These are phyloP conservation scores for Tricholauxania praeusta DNA, from an alignment of 2,888 invertebrate genomes.

Conservation along the genomic window DNA sequence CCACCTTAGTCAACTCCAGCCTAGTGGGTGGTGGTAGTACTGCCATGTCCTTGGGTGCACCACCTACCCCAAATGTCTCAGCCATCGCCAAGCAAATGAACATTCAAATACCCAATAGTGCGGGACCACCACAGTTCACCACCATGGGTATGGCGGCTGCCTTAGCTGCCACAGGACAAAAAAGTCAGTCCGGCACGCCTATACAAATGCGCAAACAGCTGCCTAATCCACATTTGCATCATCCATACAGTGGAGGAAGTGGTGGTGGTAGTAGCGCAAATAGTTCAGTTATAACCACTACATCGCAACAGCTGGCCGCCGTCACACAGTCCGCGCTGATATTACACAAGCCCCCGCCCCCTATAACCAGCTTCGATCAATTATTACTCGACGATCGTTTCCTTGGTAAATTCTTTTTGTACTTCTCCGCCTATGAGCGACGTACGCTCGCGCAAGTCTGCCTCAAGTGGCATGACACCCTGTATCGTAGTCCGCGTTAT, in stretches of 20 bases:
- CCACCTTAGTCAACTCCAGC: slow-evolving; percentile 62
- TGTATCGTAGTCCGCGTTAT: slow-evolving; percentile 88
- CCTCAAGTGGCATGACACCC: slow-evolving; percentile 86
- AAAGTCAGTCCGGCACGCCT: slow-evolving; percentile 62
- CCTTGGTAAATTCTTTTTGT: slow-evolving; percentile 85
- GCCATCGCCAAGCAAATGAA: slow-evolving; percentile 65
- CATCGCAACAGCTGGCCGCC: slow-evolving; percentile 63
- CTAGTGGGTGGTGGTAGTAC: slow-evolving; percentile 50
- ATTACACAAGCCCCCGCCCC: slow-evolving; percentile 69
- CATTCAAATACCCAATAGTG: slow-evolving; percentile 55
- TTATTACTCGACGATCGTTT: slow-evolving; percentile 88
- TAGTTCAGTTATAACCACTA: slow-evolving; percentile 36
- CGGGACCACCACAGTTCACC: slow-evolving; percentile 58
- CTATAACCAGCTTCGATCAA: slow-evolving; percentile 78
- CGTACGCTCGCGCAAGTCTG: slow-evolving; percentile 87
- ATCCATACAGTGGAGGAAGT: slow-evolving; percentile 55
- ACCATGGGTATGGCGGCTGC: slow-evolving; percentile 61
- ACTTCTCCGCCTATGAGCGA: slow-evolving; percentile 83
- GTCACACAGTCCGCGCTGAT: slow-evolving; percentile 56
- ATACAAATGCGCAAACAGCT: slow-evolving; percentile 66
- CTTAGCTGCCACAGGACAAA: slow-evolving; percentile 55
- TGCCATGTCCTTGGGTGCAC: slow-evolving; percentile 58
- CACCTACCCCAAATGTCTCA: slow-evolving; percentile 62
- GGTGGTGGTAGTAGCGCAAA: slow-evolving; percentile 26
- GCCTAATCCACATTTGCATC: slow-evolving; percentile 65